Evolutionary conservation across 2,797 vertebrate genomes (phyloP).

Genomic region (Zalophus californianus): DNA sequence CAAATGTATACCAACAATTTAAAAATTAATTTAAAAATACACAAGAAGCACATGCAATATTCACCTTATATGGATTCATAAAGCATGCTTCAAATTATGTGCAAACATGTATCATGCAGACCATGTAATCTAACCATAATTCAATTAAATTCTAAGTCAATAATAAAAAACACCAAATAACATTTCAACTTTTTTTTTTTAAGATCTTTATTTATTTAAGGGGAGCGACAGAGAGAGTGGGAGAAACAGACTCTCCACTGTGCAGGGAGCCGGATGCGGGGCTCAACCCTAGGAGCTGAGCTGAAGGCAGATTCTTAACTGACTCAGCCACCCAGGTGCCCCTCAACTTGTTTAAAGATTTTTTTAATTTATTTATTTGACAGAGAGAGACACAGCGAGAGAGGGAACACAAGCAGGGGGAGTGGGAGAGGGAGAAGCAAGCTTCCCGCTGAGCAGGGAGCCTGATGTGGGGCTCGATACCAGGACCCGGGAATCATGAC

Average conservation of each 20-base stretch:
- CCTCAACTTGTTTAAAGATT: background rate
- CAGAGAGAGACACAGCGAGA: too few relatives aligned
- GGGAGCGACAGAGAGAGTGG: too few relatives aligned
- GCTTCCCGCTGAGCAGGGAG: background rate
- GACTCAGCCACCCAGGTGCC: background rate
- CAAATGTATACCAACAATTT: background rate
- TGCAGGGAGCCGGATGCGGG: background rate
- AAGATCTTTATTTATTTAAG: background rate
- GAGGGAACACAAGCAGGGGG: too few relatives aligned
- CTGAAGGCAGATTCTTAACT: background rate
- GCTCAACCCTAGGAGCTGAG: background rate
- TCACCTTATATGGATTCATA: background rate
- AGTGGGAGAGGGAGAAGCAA: background rate
- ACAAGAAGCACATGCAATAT: background rate
- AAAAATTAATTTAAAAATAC: background rate
- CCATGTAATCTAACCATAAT: background rate
- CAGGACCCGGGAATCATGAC: background rate
- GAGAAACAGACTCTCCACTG: background rate
- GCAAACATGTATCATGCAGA: background rate
- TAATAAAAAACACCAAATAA: background rate
- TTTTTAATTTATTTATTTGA: too few relatives aligned
- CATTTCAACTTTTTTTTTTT: background rate
- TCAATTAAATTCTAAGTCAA: background rate
- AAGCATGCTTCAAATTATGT: background rate
- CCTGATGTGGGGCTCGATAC: background rate